A percentile compares a stretch with the other conserved stretches of the same genome.
phyloP scores from a whole-genome alignment of 2,113 vertebrate species.

The Lampris megalopsis region DNA sequence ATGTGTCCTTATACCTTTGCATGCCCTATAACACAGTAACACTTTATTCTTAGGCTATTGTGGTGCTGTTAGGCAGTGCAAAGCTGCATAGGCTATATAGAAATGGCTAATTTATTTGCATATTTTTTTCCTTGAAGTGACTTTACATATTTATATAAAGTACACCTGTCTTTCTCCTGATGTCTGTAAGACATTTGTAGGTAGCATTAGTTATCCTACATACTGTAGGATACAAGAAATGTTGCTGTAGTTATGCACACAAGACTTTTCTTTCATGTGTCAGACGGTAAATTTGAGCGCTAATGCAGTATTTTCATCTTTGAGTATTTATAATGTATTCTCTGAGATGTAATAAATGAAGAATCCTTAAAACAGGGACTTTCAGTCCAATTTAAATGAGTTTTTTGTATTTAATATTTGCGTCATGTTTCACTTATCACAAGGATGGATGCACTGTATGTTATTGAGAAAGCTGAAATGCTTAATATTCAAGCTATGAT shows the following conservation, averaged over 20 bases:
- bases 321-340: slow-evolving; percentile 75
- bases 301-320: slow-evolving; percentile 68
- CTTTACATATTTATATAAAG: slow-evolving; percentile 72
- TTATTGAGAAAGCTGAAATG: slow-evolving; percentile 72
- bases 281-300: slow-evolving; percentile 65
- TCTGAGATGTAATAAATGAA: slow-evolving; percentile 73
- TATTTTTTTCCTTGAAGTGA: slow-evolving; percentile 74
- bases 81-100: slow-evolving; percentile 77
- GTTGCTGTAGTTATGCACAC: slow-evolving; percentile 75
- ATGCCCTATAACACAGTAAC: slow-evolving; percentile 73
- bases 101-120: slow-evolving; percentile 73
- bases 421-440: slow-evolving; percentile 61
- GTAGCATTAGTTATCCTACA: slow-evolving; percentile 68
- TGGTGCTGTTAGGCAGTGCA: slow-evolving; percentile 79
- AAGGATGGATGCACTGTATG: slow-evolving; percentile 64
- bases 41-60: slow-evolving; percentile 77
- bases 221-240: slow-evolving; percentile 65
- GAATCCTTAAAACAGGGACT: slow-evolving; percentile 62
- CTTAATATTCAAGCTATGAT: slow-evolving; percentile 29
- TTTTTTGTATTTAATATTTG: slow-evolving; percentile 52
- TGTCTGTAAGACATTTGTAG: slow-evolving; percentile 66
- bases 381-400: slow-evolving; percentile 38
- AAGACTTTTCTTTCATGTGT: slow-evolving; percentile 62
- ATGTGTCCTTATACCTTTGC: slow-evolving; percentile 52
- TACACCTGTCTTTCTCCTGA: slow-evolving; percentile 58